Base-by-base conservation (phyloP, 2,797 vertebrate species). In the Peromyscus nudipes region DNA sequence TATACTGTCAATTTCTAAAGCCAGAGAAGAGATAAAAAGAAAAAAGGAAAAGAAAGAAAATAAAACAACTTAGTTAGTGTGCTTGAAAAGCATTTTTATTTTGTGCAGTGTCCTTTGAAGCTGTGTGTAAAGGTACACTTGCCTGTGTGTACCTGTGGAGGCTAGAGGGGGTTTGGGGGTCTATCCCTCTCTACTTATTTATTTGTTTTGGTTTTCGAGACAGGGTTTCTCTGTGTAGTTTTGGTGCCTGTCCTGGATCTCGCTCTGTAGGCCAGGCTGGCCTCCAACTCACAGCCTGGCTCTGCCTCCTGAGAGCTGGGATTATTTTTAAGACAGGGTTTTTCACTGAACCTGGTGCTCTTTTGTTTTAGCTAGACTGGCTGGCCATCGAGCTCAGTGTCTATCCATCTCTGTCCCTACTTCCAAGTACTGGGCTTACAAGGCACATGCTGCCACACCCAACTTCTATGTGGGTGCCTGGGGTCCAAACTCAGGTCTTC, bases 1-100 rank as follows among this genome's bases (percentile, higher is more conserved):
- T 88, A 46, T 87, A 83, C 52, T 90, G 43, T 86, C 77, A 88
- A 55, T 96, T 96, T 96, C 90, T 89, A 94, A 93, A 97, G 75
- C 29, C 43, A 97, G n/a, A 97, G 31, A 21, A 90, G 1, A n/a
- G 19, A 85, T 34, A 77, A 77, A 92, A 87, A 37, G 43, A 21
- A 69, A 21, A 64, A 23, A 52, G 71, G 69, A 92, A 90, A 57
- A 13, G 86, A 75, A 40, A 37, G 16, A 77, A 88, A 92, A 94
- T 27, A 31, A 86, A 84, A 94, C 89, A 52, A 52, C 60, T 12
- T 67, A 77, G 73, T 52, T 67, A 89, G 77, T 6, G 57, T 81
- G 40, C 46, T 76, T 31, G 6, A 89, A 89, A 57, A 55, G 49
- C 83, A 85, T 23, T 92, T 93, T 71, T 83, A 55, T 86, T 94